Evolutionary conservation across 2,113 vertebrate species (phyloP), one percentile per base, ranked within the genome.

Genomic region (Donacobius atricapilla): DNA sequence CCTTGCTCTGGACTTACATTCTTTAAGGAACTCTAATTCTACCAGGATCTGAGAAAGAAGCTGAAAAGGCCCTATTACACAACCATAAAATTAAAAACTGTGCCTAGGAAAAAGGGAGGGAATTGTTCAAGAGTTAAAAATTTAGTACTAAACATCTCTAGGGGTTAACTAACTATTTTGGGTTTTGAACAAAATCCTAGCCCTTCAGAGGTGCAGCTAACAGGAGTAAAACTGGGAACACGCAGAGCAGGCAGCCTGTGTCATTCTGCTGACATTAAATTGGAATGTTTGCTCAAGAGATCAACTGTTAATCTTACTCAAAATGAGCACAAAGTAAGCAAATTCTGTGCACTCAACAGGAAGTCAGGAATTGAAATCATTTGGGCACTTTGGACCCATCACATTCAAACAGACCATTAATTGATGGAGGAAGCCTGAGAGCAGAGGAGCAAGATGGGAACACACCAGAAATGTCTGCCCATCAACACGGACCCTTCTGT

Each of bases 281-380:
- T 13, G 1, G 40, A 58, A 79, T 35, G 40, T 84, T 94, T 93
- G 89, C 78, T 94, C 87, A 95, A 94, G 69, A 89, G 77, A 87
- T 89, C 69, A 84, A 68, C 87, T 82, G 51, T 63, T 94, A 84
- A 82, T 82, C 91, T 93, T 68, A 70, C 1, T 92, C 78, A 68
- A 78, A 93, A 91, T n/a, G 44, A 81, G 87, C 27, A 92, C 77
- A 84, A 87, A 95, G 54, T 11, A 94, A 89, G 93, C 73, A 78
- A 92, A 94, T 83, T 79, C 81, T 57, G 53, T 10, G 3, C 42
- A 60, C 42, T 89, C 84, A 79, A 82, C 81, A 91, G 95, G 92
- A 93, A 94, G 48, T 40, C 51, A 31, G 48, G 65, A 87, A 76
- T 61, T 89, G 87, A 75, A 95, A 82, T 39, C 23, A 68, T 48